A percentile compares a stretch with the other conserved stretches of the same genome.
These are phyloP conservation scores for Slavum lentiscoides DNA, from an alignment of 2,888 invertebrate genomes.

Conservation along the genomic window DNA sequence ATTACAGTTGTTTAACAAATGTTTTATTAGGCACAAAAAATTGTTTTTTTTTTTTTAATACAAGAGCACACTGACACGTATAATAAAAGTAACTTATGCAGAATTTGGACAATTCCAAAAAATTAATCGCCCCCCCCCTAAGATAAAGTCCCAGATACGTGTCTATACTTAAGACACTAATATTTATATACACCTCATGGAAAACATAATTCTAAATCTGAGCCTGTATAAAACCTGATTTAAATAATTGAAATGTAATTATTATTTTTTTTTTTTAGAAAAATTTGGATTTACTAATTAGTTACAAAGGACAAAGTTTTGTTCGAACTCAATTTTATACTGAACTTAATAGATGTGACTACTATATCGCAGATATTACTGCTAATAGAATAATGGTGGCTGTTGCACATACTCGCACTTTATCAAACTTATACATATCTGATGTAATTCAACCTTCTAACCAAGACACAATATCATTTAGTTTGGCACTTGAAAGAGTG, in stretches of 20 bases:
- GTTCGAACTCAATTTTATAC: constrained; percentile 76
- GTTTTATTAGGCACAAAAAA: too few species aligned
- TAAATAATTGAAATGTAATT: constrained; percentile 23
- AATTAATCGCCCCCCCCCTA: too few species aligned
- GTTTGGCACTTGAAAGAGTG: constrained; percentile 77
- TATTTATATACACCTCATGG: too few species aligned
- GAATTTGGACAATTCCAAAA: too few species aligned
- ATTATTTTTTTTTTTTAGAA: constrained; percentile 57
- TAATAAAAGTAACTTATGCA: too few species aligned
- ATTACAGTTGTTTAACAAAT: too few species aligned
- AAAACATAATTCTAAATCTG: not conserved
- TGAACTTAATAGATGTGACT: constrained; percentile 68
- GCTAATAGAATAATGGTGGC: constrained; percentile 80
- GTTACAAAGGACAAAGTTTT: constrained; percentile 74
- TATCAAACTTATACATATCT: constrained; percentile 81
- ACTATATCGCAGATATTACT: constrained; percentile 82
- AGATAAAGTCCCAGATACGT: too few species aligned
- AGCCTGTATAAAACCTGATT: not conserved
- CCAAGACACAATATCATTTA: constrained; percentile 68
- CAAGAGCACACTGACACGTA: too few species aligned
- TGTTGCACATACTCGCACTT: constrained; percentile 74
- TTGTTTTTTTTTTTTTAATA: too few species aligned
- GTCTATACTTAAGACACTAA: too few species aligned
- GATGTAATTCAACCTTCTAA: constrained; percentile 67
- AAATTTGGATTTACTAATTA: constrained; percentile 73